Base-by-base conservation (phyloP, 2,797 vertebrate species). In the Myotis vivesi region DNA sequence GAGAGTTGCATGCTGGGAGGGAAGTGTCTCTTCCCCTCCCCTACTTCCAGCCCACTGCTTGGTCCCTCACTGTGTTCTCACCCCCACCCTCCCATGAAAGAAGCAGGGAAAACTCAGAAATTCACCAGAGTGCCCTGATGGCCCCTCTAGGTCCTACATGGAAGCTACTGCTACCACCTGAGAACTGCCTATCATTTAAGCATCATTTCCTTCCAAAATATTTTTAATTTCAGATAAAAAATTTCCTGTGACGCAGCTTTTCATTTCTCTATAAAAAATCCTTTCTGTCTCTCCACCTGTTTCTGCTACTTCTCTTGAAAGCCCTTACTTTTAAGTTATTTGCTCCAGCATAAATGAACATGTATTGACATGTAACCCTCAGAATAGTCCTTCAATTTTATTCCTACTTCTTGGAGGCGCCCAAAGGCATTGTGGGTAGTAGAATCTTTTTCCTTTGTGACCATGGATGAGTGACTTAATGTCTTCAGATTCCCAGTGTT, bases 51-150 rank as follows among this genome's bases (percentile, higher is more conserved):
- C 8, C 16, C 71, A 55, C 28, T 53, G 22, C 20, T 15, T 10
- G 1, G 38, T 12, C 25, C 20, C 0, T 3, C 4, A 13, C 8
- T 6, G 4, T 0, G 0, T 69, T 55, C 4, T 0, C 3, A 19
- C 8, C 5, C 17, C 1, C 2, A 11, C 8, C 5, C 30, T 17
- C 36, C 38, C 1, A 3, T 4, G 28, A 79, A n/a, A 82, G n/a
- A 3, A 41, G 25, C 44, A 38, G 12, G 10, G 3, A 36, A 77
- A 55, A 36, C 2, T 16, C 33, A 19, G 16, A 51, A 17, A 17
- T 41, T 55, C 71, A 68, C 30, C 55, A 49, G 30, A 22, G 28
- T 6, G 23, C 17, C 41, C 13, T 53, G 3, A 55, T 44, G 28
- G 5, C 46, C 79, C 33, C 36, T 23, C 20, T 36, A 3, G 1